Evolutionary conservation across 2,113 vertebrate genomes (phyloP).

Genomic region (Pterocles burchelli): DNA sequence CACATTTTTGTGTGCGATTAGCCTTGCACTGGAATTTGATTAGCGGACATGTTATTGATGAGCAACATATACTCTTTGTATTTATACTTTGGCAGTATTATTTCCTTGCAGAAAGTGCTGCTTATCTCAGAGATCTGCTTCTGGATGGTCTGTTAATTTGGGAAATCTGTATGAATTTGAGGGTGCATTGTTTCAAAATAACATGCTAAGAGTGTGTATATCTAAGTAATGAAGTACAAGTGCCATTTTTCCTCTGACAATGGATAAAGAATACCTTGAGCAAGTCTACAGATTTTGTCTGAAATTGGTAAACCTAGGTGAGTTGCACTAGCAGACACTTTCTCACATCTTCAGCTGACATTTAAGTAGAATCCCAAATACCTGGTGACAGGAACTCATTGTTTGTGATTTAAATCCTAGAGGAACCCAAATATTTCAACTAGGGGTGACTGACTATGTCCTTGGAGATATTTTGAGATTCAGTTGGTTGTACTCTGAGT

Average conservation of each 20-base stretch:
- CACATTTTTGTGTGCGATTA: not conserved
- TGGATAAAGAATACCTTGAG: not conserved
- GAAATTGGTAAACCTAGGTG: not conserved
- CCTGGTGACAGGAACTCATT: not conserved
- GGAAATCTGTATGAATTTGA: not conserved
- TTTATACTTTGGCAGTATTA: not conserved
- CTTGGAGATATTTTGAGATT: not conserved
- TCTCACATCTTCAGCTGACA: not conserved
- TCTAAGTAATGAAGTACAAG: not conserved
- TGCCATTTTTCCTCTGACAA: not conserved
- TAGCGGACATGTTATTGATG: not conserved
- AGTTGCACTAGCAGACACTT: not conserved
- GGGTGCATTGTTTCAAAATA: not conserved
- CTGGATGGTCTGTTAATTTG: not conserved
- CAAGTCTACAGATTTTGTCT: not conserved
- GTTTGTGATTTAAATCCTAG: not conserved
- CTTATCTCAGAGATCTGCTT: not conserved
- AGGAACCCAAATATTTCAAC: not conserved
- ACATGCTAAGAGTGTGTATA: not conserved
- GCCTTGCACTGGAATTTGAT: not conserved
- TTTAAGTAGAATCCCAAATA: not conserved
- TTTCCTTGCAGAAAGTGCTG: not conserved
- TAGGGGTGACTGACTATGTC: not conserved
- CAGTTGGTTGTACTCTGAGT: not conserved
- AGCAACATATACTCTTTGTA: not conserved